phyloP scores from a whole-genome alignment of 2,888 invertebrate genomes.

The Apodemia mormo region DNA sequence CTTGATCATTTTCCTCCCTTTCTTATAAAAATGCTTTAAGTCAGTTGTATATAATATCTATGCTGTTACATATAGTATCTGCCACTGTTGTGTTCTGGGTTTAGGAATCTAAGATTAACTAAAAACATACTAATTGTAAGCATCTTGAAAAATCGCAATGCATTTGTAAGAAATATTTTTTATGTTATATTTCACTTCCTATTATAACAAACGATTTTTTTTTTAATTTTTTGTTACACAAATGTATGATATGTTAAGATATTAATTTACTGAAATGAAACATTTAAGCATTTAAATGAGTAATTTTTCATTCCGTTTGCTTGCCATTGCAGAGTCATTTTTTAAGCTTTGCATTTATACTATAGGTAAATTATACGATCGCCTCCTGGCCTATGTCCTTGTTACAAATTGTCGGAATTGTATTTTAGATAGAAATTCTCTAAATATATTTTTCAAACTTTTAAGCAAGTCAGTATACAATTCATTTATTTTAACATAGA shows the following conservation, averaged over 20 bases:
- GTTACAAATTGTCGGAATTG: constrained; percentile 6
- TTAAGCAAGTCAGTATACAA: constrained; percentile 3
- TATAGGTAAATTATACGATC: neutral
- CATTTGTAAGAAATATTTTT: too few species aligned
- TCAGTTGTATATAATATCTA: too few species aligned
- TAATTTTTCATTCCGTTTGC: neutral
- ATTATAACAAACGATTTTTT: neutral
- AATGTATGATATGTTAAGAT: neutral
- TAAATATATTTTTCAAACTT: constrained; percentile 23
- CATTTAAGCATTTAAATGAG: neutral
- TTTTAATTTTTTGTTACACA: neutral
- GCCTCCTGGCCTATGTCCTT: constrained; percentile 3
- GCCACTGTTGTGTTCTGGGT: too few species aligned
- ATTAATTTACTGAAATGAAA: neutral
- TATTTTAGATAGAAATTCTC: constrained; percentile 14
- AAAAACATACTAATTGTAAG: too few species aligned
- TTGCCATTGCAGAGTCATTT: constrained; percentile 1
- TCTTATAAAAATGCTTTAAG: too few species aligned
- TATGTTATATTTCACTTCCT: neutral
- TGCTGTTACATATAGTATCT: too few species aligned
- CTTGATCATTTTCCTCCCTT: too few species aligned
- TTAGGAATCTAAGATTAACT: too few species aligned
- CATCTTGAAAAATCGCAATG: too few species aligned
- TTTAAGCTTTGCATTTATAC: constrained; percentile 1
- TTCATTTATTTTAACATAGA: constrained; percentile 22